These are phyloP conservation scores for Morbakka virulenta DNA, from an alignment of 30 jellyfish, hydroid and myxozoan genomes.

Conservation along the genomic window DNA sequence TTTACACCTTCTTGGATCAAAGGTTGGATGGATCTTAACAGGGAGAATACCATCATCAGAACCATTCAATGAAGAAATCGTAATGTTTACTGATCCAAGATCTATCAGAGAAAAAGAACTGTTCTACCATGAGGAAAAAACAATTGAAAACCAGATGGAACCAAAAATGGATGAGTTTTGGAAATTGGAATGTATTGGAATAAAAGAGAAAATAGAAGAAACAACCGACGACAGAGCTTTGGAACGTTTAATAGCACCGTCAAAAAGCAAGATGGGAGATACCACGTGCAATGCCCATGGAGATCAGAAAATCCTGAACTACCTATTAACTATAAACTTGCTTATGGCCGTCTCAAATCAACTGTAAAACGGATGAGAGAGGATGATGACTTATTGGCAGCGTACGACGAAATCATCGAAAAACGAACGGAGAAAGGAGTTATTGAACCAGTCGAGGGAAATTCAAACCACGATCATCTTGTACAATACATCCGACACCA, in stretches of 20 bases:
- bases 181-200: no score
- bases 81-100: no score
- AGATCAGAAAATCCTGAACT: conserved; percentile 4
- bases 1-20: neutral
- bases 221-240: neutral
- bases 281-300: conserved; percentile 29
- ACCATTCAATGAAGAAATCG: neutral
- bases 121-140: no score
- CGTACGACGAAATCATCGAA: conserved; percentile 7
- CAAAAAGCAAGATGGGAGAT: conserved; percentile 6
- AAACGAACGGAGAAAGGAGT: conserved; percentile 11
- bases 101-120: no score
- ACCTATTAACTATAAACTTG: conserved; percentile 21
- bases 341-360: conserved; percentile 13
- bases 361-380: neutral
- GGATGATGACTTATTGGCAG: neutral
- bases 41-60: neutral
- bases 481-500: conserved; percentile 37
- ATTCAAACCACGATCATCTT: neutral
- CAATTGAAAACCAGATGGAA: no score
- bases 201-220: no score
- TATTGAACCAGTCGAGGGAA: neutral
- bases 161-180: no score
- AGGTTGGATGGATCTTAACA: conserved; percentile 19
- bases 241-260: conserved; percentile 9